Base-by-base conservation (phyloP, 2,797 vertebrate genomes). In the Spheniscus humboldti region DNA sequence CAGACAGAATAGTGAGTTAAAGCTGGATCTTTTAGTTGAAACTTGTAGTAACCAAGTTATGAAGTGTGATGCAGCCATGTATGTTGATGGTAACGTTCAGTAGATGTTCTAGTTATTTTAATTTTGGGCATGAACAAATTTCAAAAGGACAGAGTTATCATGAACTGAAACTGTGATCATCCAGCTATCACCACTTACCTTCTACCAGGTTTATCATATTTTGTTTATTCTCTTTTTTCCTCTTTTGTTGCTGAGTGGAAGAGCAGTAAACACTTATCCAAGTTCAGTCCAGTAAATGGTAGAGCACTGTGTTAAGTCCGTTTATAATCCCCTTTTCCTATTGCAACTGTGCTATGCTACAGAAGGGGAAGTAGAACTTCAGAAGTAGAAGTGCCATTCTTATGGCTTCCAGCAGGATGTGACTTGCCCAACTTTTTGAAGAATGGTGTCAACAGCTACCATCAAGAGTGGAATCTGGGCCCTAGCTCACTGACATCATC, bases 401-500 rank as follows among this genome's bases (percentile, higher is more conserved):
- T 20, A 39, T 13, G 3, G 2, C 20, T 82, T 89, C 39, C 66
- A 89, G n/a, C 74, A 86, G 67, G n/a, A 63, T 68, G 45, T 50
- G 52, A 13, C 19, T 57, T 35, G 14, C 18, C n/a, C 48, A 69
- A 4, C 18, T 55, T 60, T 60, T 56, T 86, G 55, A 71, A 81
- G 79, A 86, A 48, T 37, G 13, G 7, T 45, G 3, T 67, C 68
- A 48, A 1, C 1, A 50, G 28, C 22, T 87, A 10, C 22, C 15
- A 8, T 33, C 0, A 0, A 41, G 53, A 64, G 17, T 50, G 35
- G 16, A 60, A 33, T 83, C 48, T 53, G 30, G 52, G 12, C 18
- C 22, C 22, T 53, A 11, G 45, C 23, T 76, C 35, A 14, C 15
- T 71, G 79, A 16, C 33, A 28, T 66, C 14, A 55, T 67, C 33